Evolutionary conservation across 2,888 invertebrate genomes (phyloP).

Genomic region (Disparrhopalites patrizii): DNA sequence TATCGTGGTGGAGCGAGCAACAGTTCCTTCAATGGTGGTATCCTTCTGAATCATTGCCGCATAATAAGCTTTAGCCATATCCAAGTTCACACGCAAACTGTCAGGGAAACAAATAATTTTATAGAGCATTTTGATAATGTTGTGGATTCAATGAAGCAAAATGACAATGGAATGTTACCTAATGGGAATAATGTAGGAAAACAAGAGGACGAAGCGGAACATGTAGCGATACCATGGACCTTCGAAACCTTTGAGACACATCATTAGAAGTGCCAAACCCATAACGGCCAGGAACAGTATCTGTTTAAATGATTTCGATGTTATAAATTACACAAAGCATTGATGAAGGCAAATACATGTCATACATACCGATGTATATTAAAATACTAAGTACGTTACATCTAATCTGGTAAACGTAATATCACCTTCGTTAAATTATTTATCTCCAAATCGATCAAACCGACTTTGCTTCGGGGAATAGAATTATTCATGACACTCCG

Average conservation of each 20-base stretch:
- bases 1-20: constrained; percentile 95
- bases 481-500: constrained; percentile 99
- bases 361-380: not conserved
- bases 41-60: constrained; percentile 96
- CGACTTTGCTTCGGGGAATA: constrained; percentile 91
- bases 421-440: constrained; percentile 90
- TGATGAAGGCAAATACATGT: not conserved
- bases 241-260: constrained; percentile 90
- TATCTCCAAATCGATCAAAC: constrained; percentile 89
- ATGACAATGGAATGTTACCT: constrained; percentile 26
- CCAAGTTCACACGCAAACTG: constrained; percentile 93
- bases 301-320: too few relatives aligned
- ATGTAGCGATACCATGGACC: constrained; percentile 93
- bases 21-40: constrained; percentile 85
- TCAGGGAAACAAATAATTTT: not conserved
- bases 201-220: constrained; percentile 92
- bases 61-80: constrained; percentile 97
- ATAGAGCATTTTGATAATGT: not conserved
- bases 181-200: constrained; percentile 97
- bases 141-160: too few relatives aligned
- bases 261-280: constrained; percentile 86
- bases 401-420: not conserved
- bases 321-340: too few relatives aligned
- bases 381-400: not conserved
- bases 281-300: constrained; percentile 64